phyloP scores from a whole-genome alignment of 2,113 vertebrate genomes.

The Apodemus sylvaticus region DNA sequence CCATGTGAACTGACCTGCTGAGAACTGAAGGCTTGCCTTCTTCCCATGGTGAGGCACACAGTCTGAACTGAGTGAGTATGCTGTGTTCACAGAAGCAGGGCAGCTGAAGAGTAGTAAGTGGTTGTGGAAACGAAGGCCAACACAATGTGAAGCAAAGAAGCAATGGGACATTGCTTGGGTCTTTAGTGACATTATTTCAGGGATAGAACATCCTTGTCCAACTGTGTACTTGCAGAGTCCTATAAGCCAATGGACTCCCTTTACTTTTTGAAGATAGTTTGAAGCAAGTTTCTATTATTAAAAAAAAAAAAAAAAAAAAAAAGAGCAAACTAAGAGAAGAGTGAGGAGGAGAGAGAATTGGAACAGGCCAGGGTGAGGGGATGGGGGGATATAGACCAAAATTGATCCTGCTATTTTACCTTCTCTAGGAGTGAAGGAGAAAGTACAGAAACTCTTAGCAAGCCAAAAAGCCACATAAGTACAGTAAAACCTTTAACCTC shows the following conservation, averaged over 20 bases:
- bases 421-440: background rate
- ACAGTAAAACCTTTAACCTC: constrained; percentile 13
- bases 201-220: background rate
- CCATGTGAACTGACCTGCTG: background rate
- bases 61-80: background rate
- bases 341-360: background rate
- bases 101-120: background rate
- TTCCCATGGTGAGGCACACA: background rate
- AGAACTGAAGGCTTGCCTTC: constrained; percentile 41
- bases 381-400: background rate
- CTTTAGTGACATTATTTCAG: background rate
- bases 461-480: background rate
- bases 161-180: background rate
- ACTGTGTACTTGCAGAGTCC: constrained; percentile 8
- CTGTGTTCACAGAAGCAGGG: background rate
- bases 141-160: background rate
- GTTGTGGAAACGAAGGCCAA: background rate
- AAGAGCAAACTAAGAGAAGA: background rate
- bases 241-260: background rate
- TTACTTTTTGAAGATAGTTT: constrained; percentile 19
- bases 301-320: background rate
- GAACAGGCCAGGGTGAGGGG: background rate
- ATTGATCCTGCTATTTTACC: background rate
- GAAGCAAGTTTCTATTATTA: background rate
- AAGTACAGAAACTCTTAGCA: background rate